Evolutionary conservation across 2,113 vertebrate species (phyloP), one percentile per base, ranked within the genome.

Genomic region (Gymnorhina tibicen): DNA sequence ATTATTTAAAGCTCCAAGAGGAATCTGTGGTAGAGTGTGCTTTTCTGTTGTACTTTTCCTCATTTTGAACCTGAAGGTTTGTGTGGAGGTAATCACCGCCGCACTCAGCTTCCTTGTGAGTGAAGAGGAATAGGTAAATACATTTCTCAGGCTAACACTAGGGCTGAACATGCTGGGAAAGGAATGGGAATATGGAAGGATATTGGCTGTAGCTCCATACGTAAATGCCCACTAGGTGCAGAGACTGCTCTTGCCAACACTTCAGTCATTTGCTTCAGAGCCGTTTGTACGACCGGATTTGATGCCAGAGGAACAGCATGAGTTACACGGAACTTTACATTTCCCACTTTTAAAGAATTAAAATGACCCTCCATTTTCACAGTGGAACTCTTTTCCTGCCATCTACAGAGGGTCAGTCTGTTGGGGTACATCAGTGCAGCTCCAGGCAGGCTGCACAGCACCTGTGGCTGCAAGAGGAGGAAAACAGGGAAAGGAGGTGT

Each of bases 401-500:
- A 32, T 16, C 32, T 47, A 13, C 50, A 64, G 32, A 42, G 6
- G 16, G 11, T 46, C 23, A 46, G 19, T 18, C 19, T 60, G 27
- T 16, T 11, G 10, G n/a, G 35, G 8, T 27, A 26, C 18, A 14
- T 17, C 49, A 37, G 9, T 35, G 59, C 33, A 66, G 37, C 26
- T 82, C 60, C 11, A 21, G 39, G 14, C 47, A 53, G 1, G 0
- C 19, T 47, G 69, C 60, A 64, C 15, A 28, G 44, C 7, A 9
- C 27, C 19, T 46, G 32, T 23, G n/a, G 6, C 27, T 94, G 62
- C 44, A 60, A 83, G 74, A 60, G 9, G 3, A 75, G 68, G 9
- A 50, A 47, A 90, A n/a, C 0, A 46, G 72, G 18, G 50, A 66
- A 53, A 83, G 32, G 18, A 69, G 12, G 2, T 0, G 0, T 9